Conservation (phyloP, 2,888 invertebrate species). For the Nipponacmea schrenckii region DNA sequence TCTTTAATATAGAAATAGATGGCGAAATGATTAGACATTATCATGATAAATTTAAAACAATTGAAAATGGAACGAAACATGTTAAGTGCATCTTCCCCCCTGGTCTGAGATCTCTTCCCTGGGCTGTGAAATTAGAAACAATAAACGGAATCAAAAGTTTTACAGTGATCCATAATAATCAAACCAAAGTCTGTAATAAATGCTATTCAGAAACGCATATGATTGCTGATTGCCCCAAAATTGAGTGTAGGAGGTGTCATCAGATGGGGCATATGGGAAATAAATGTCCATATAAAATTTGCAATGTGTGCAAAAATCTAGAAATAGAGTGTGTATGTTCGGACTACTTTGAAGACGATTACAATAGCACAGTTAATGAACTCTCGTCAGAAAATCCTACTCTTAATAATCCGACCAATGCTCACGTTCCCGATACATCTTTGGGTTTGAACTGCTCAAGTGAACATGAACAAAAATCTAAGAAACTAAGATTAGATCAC, state of each 20-base stretch:
- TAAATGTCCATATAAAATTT: too few relatives aligned
- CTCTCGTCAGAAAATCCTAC: too few relatives aligned
- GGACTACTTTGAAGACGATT: too few relatives aligned
- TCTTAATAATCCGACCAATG: too few relatives aligned
- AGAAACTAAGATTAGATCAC: too few relatives aligned
- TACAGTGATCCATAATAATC: neutral
- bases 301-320: too few relatives aligned
- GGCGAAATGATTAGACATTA: neutral
- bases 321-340: too few relatives aligned
- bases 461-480: too few relatives aligned
- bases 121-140: neutral
- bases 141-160: neutral
- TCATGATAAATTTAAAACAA: neutral
- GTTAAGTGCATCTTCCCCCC: neutral
- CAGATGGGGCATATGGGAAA: neutral
- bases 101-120: neutral
- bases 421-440: too few relatives aligned
- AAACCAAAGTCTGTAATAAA: neutral
- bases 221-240: neutral
- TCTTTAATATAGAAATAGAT: neutral
- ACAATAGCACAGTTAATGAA: too few relatives aligned
- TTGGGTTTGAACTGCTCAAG: too few relatives aligned
- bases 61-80: neutral
- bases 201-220: neutral
- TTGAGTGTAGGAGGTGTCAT: neutral